These are phyloP conservation scores for Drosophila pseudoananassae DNA, from an alignment of 1,140 invertebrate genomes.

Conservation along the genomic window DNA sequence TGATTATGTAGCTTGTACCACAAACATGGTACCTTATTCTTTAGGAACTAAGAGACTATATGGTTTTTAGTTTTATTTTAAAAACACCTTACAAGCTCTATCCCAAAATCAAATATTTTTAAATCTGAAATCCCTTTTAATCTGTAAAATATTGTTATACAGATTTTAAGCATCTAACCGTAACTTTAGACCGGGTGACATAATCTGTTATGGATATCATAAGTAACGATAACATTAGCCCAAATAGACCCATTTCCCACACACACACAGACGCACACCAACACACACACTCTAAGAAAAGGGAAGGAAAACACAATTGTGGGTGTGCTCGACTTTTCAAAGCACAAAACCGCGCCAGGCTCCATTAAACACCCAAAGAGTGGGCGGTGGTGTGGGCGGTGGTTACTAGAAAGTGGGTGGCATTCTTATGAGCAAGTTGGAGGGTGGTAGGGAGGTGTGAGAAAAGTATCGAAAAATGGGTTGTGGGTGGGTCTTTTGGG, in stretches of 20 bases:
- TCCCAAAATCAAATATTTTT: not conserved
- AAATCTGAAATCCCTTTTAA: not conserved
- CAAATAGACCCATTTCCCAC: conserved; percentile 71
- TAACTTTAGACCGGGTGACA: conserved; percentile 34
- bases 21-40: no score
- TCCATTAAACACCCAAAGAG: conserved; percentile 72
- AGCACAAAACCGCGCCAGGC: conserved; percentile 61
- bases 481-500: conserved; percentile 12
- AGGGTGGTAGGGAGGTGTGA: conserved; percentile 2
- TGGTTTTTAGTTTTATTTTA: no score
- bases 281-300: conserved; percentile 9
- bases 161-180: conserved; percentile 22
- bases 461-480: conserved; percentile 18
- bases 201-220: conserved; percentile 74
- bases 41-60: no score
- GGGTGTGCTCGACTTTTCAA: conserved; percentile 60
- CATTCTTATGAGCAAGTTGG: not conserved
- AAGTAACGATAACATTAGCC: conserved; percentile 77
- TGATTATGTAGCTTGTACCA: no score
- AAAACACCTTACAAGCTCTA: not conserved
- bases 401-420: conserved; percentile 17
- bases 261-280: conserved; percentile 25
- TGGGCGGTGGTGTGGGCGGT: conserved; percentile 8
- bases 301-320: conserved; percentile 10
- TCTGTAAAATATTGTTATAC: not conserved